Evolutionary conservation across 2,888 invertebrate species (phyloP), one percentile per base, ranked within the genome.

Genomic region (Apamea sordens): DNA sequence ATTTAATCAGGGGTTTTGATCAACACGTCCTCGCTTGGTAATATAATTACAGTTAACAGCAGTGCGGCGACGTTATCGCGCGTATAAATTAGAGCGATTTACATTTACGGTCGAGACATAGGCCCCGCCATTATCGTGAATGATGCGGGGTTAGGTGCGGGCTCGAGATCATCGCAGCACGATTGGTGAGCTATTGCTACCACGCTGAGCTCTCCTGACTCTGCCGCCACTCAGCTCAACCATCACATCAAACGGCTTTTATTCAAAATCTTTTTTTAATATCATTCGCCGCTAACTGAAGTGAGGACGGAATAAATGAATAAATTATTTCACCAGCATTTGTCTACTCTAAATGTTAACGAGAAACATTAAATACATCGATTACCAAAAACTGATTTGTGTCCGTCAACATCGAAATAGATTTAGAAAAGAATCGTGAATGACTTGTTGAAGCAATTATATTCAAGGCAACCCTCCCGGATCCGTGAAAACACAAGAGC

Each of bases 1-100:
- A 91, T 93, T 94, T 95, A 95, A 96, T 96, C 96, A 94, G 95
- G 92, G 94, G 93, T 96, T 96, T 95, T 95, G 96, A 97, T 96
- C 96, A 96, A 95, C 96, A 96, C 95, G 96, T 96, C 96, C 96
- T 96, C 96, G 95, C 95, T 93, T 93, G 94, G 96, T 95, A 96
- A 96, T 96, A 96, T 96, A 96, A 97, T 96, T 96, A 97, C 96
- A 95, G 95, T 95, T 96, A 96, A 96, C 96, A 96, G 96, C 96
- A 95, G 95, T 94, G 95, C 95, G 95, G 94, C 94, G 96, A 96
- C 96, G 96, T 96, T 97, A 97, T 97, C 96, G 95, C 94, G 93
- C 94, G 95, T 96, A 96, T 97, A 97, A 96, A 97, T 96, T 97
- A 96, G 95, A 94, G 92, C 95, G 96, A 96, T 97, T 96, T 96